Evolutionary conservation across 1,140 invertebrate species (phyloP).

Genomic region (Adoxophyes honmai): DNA sequence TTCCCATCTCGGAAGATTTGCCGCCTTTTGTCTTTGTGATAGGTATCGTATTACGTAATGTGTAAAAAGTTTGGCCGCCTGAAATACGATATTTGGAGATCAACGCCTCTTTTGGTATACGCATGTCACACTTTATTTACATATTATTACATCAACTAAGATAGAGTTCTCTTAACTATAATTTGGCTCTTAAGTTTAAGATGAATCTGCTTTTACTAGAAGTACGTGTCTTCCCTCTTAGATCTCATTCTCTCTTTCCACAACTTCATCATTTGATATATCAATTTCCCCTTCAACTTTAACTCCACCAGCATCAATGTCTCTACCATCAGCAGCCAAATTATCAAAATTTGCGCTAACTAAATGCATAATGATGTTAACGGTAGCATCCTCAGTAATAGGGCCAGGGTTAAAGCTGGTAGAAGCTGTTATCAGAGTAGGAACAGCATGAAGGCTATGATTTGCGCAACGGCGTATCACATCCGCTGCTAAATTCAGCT

Average conservation of each 20-base stretch:
- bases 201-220: too few relatives aligned
- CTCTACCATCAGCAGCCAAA: too few relatives aligned
- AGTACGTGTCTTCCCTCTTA: too few relatives aligned
- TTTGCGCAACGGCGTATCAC: conserved; percentile 63
- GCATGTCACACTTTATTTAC: background rate
- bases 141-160: background rate
- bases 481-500: conserved; percentile 53
- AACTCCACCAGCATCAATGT: too few relatives aligned
- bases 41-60: conserved; percentile 67
- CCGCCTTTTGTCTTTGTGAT: conserved; percentile 56
- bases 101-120: background rate
- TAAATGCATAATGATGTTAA: background rate
- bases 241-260: too few relatives aligned
- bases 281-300: too few relatives aligned
- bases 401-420: conserved; percentile 62
- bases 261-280: too few relatives aligned
- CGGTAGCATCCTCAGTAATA: conserved; percentile 55
- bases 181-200: too few relatives aligned
- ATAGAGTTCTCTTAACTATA: too few relatives aligned
- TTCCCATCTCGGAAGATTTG: conserved; percentile 40
- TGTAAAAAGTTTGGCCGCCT: conserved; percentile 27
- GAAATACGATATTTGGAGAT: background rate
- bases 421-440: conserved; percentile 51
- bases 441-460: conserved; percentile 62
- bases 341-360: too few relatives aligned